Evolutionary conservation across 2,888 invertebrate genomes (phyloP).

Genomic region (Dexiosoma caninum): DNA sequence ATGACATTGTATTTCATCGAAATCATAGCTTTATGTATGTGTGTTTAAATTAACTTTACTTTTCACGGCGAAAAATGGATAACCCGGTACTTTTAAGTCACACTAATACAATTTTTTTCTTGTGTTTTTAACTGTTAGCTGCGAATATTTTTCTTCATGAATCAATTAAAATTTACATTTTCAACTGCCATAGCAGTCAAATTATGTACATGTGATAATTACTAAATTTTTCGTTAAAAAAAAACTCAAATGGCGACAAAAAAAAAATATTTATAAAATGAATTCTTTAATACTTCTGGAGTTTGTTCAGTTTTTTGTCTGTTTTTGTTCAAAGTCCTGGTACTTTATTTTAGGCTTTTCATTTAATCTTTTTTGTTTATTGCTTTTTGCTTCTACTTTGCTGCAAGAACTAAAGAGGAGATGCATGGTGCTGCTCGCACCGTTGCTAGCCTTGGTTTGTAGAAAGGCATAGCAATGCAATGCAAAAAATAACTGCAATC

Average conservation of each 20-base stretch:
- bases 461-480: slow-evolving; percentile 24
- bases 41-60: too few relatives aligned
- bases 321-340: slow-evolving; percentile 17
- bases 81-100: too few relatives aligned
- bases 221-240: not conserved
- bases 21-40: too few relatives aligned
- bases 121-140: too few relatives aligned
- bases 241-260: too few relatives aligned
- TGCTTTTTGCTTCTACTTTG: slow-evolving; percentile 9
- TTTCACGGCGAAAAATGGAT: too few relatives aligned
- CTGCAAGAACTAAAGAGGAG: not conserved
- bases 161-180: too few relatives aligned
- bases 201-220: too few relatives aligned
- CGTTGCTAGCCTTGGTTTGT: slow-evolving; percentile 33
- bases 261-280: not conserved
- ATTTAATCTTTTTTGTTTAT: slow-evolving; percentile 21
- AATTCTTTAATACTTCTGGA: not conserved
- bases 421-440: not conserved
- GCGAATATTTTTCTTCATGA: too few relatives aligned
- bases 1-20: too few relatives aligned
- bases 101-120: too few relatives aligned
- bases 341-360: slow-evolving; percentile 48
- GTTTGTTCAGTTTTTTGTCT: not conserved
- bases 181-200: too few relatives aligned
- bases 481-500: slow-evolving; percentile 44